A percentile compares a stretch with the other conserved stretches of the same genome.
Conservation (phyloP, 1,140 invertebrate species). For the Thaumetopoea pityocampa region DNA sequence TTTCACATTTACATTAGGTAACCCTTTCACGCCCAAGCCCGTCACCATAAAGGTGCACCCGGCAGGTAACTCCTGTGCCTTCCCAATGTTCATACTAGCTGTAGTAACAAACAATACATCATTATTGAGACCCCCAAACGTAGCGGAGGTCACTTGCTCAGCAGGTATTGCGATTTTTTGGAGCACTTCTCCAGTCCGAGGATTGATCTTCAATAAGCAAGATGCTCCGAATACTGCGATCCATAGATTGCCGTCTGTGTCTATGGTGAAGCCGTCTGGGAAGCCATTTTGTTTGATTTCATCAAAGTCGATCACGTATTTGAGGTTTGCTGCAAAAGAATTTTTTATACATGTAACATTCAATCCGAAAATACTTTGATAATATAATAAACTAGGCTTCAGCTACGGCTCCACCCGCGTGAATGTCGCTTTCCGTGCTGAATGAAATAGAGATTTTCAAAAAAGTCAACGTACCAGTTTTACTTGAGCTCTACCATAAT, state of each 20-base stretch:
- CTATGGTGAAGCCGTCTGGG: slow-evolving; percentile 85
- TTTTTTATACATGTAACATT: too few species aligned
- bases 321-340: slow-evolving; percentile 71
- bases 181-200: slow-evolving; percentile 69
- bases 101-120: slow-evolving; percentile 88
- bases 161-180: slow-evolving; percentile 80
- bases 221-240: slow-evolving; percentile 79
- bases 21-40: slow-evolving; percentile 79
- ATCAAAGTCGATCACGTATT: slow-evolving; percentile 75
- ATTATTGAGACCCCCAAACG: slow-evolving; percentile 86
- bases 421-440: too few species aligned
- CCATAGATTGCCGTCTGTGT: slow-evolving; percentile 83
- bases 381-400: too few species aligned
- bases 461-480: too few species aligned
- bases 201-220: slow-evolving; percentile 53
- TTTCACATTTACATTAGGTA: slow-evolving; percentile 34
- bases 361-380: too few species aligned
- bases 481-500: too few species aligned
- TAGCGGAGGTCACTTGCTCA: slow-evolving; percentile 84
- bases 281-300: slow-evolving; percentile 67
- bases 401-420: too few species aligned
- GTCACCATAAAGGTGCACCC: slow-evolving; percentile 85
- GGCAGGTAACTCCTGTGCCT: slow-evolving; percentile 75
- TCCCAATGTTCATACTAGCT: slow-evolving; percentile 58
- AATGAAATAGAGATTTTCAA: too few species aligned